phyloP scores from a whole-genome alignment of 2,888 invertebrate species.

The Pristionchus arcanus region DNA sequence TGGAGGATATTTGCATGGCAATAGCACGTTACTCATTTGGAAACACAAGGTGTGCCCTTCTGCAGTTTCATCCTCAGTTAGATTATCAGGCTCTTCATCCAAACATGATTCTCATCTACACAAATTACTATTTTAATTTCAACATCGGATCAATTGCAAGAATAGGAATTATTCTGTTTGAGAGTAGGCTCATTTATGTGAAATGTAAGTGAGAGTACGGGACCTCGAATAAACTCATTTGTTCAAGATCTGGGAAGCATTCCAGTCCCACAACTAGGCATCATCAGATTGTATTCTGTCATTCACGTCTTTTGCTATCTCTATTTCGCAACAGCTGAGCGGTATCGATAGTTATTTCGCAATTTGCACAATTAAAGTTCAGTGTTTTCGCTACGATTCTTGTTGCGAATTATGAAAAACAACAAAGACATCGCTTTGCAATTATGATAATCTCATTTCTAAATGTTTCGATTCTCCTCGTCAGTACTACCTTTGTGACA shows the following conservation, averaged over 20 bases:
- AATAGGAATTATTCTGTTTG: neutral
- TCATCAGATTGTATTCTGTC: neutral
- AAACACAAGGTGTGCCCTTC: neutral
- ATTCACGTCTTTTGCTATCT: neutral
- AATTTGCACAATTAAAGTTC: neutral
- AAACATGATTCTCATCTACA: neutral
- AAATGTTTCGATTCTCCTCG: neutral
- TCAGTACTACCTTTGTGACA: neutral
- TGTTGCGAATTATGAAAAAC: neutral
- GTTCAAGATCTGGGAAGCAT: neutral
- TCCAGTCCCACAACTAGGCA: neutral
- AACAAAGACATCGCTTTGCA: neutral
- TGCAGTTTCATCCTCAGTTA: neutral
- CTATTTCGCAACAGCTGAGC: neutral
- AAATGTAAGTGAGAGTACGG: neutral
- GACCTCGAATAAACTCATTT: neutral
- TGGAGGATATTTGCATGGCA: neutral
- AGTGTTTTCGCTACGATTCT: neutral
- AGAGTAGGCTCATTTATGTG: neutral
- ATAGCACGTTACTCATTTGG: neutral
- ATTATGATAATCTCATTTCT: neutral
- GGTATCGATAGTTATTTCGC: neutral
- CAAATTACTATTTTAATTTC: neutral
- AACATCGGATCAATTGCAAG: neutral
- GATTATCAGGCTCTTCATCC: neutral